A percentile compares a stretch with the other conserved stretches of the same genome.
phyloP scores from a whole-genome alignment of 2,797 vertebrate genomes.

The Clarias pachynema region DNA sequence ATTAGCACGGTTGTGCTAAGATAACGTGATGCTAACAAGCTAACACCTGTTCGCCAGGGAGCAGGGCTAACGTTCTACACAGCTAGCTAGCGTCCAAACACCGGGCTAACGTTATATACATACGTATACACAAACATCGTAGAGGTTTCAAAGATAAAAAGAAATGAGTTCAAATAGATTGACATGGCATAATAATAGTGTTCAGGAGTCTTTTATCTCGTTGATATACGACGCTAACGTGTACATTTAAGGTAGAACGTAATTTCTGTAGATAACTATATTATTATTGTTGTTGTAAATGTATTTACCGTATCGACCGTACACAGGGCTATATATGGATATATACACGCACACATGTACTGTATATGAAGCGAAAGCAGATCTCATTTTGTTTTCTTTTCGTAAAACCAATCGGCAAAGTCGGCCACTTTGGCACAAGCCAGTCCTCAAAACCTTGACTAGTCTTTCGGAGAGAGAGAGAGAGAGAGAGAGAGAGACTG shows the following conservation, averaged over 20 bases:
- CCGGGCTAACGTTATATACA: not conserved
- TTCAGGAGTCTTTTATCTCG: not conserved
- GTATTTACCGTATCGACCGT: not conserved
- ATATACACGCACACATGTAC: no score
- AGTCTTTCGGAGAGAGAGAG: slow-evolving; percentile 38
- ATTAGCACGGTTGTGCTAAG: not conserved
- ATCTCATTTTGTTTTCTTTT: slow-evolving; percentile 26
- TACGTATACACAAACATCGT: not conserved
- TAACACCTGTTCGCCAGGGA: slow-evolving; percentile 44
- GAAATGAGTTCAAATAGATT: no score
- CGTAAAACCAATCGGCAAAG: slow-evolving; percentile 33
- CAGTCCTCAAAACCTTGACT: slow-evolving; percentile 46
- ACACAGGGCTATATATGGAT: not conserved
- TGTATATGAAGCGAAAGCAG: not conserved
- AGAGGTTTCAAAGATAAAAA: not conserved
- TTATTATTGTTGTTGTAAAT: not conserved
- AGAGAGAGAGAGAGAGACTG: slow-evolving; percentile 26
- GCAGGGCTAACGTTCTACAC: not conserved
- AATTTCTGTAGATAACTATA: not conserved
- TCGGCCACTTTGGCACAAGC: slow-evolving; percentile 57
- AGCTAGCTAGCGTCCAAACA: not conserved
- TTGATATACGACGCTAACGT: not conserved
- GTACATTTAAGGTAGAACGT: not conserved
- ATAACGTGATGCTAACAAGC: slow-evolving; percentile 20
- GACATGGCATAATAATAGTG: not conserved